Evolutionary conservation across 2,888 invertebrate species (phyloP), one percentile per base, ranked within the genome.

Genomic region (Drosophila anceps): DNA sequence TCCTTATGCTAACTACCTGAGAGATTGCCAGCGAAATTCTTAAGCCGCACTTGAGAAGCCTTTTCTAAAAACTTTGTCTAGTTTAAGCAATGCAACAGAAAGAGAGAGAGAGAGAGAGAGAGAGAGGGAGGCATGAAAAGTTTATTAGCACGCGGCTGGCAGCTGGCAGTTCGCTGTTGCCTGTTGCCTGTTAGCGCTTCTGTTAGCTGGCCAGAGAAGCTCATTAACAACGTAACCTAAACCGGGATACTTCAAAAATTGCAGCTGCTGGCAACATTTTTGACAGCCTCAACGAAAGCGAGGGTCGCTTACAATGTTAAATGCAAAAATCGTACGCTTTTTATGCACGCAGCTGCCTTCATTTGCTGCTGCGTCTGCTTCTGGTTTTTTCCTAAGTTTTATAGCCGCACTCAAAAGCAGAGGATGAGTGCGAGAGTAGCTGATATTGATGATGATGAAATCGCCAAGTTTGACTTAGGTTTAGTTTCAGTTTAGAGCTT

Each of bases 371-470:
- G 24, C 24, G 2, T 24, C 24, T 24, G 24, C n/a, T 13, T 13
- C 29, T 37, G 24, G 8, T 46, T 35, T 43, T 35, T 10, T n/a
- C n/a, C 24, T 43, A 13, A 84, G 62, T 85, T 86, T 85, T 80
- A 78, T 60, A 71, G 18, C 60, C 74, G 61, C 68, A 78, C 71
- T 84, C 76, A 84, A 88, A 67, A 29, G 64, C 88, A 83, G 79
- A 9, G 41, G 9, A 8, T 0, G 63, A 9, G 35, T 3, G 2
- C 12, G n/a, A 3, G 18, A 46, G 35, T 29, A 12, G 54, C 69
- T 64, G 61, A 73, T 84, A 87, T 87, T 84, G 87, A 87, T 84
- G 84, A 69, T 72, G 69, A 69, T 68, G 37, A 60, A 77, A 87
- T 82, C 73, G 87, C 63, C 77, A 72, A 81, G 69, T 66, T 62